Percentiles rank a stretch among this genome's conserved stretches.
phyloP scores from a whole-genome alignment of 2,888 invertebrate genomes.

The Brenthis hecate region DNA sequence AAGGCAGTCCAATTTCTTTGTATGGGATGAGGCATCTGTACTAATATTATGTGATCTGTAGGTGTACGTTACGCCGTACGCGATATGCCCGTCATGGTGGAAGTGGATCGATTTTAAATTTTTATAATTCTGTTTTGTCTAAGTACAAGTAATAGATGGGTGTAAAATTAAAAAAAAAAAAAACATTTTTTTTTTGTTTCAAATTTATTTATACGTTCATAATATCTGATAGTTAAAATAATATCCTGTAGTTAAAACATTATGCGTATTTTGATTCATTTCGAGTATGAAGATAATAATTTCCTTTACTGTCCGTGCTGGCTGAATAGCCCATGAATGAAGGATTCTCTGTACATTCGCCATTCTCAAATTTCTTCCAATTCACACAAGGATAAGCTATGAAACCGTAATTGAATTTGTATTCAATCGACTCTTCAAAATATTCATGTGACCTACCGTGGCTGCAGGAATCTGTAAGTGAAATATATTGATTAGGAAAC shows the following conservation, averaged over 20 bases:
- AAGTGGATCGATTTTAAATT: no score
- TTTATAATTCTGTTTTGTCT: no score
- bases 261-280: slow-evolving; percentile 71
- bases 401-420: slow-evolving; percentile 70
- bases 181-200: no score
- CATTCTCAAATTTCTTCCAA: slow-evolving; percentile 71
- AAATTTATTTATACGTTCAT: neutral
- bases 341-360: slow-evolving; percentile 60
- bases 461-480: slow-evolving; percentile 83
- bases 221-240: neutral
- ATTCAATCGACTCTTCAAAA: slow-evolving; percentile 85
- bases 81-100: no score
- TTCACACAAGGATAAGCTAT: slow-evolving; percentile 80
- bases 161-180: no score
- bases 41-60: no score
- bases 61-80: no score
- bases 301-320: slow-evolving; percentile 63
- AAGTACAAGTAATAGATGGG: no score
- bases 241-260: neutral
- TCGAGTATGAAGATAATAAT: slow-evolving; percentile 84
- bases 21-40: no score
- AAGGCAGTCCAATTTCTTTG: no score
- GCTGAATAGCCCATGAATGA: slow-evolving; percentile 82
- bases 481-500: no score
- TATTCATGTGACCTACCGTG: slow-evolving; percentile 85